A percentile compares a stretch with the other conserved stretches of the same genome.
Evolutionary conservation across 2,113 vertebrate species (phyloP).

Genomic region (Numida meleagris): DNA sequence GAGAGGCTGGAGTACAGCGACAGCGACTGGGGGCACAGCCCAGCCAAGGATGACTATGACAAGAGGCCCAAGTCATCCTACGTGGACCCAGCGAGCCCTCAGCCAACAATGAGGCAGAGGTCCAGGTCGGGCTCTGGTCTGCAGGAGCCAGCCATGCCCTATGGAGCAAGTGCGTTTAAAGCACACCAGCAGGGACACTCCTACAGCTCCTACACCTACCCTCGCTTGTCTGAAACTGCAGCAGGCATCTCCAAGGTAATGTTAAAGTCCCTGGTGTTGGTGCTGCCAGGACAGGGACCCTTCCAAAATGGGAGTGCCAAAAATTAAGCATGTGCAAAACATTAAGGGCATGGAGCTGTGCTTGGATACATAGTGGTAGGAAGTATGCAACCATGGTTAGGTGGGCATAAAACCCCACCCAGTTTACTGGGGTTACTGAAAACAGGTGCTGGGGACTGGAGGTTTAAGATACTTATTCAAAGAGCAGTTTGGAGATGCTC

Average conservation of each 20-base stretch:
- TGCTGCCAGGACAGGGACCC: background rate
- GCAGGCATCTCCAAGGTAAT: constrained; percentile 92
- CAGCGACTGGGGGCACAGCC: constrained; percentile 86
- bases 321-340: rapidly evolving
- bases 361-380: rapidly evolving
- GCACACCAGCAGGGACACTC: constrained; percentile 88
- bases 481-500: background rate
- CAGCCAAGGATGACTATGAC: constrained; percentile 88
- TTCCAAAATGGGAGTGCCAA: background rate
- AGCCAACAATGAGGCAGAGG: constrained; percentile 92
- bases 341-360: background rate
- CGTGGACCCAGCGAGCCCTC: constrained; percentile 89
- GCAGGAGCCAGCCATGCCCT: constrained; percentile 92
- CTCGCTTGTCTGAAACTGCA: constrained; percentile 89
- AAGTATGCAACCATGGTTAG: rapidly evolving
- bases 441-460: background rate
- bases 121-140: constrained; percentile 94
- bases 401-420: rapidly evolving
- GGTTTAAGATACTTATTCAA: background rate
- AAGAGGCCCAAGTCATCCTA: constrained; percentile 96
- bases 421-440: rapidly evolving
- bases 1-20: constrained; percentile 89
- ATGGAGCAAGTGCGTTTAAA: constrained; percentile 88
- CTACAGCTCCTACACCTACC: constrained; percentile 98
- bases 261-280: background rate